A percentile compares a stretch with the other conserved stretches of the same genome.
Conservation (phyloP, 2,113 vertebrate species). For the Cathartes aura region DNA sequence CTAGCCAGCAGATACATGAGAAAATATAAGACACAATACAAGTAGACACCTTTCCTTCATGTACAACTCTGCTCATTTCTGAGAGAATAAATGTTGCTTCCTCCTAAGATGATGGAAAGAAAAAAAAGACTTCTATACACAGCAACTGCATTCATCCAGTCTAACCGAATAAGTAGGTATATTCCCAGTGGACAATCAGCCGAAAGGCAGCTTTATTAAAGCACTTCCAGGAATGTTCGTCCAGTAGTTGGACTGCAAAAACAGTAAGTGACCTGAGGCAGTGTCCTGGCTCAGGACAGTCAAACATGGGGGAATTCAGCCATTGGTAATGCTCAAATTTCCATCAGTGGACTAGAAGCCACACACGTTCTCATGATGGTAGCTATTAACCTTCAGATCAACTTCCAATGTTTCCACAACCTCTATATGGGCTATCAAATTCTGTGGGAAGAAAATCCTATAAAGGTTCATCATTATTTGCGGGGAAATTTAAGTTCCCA, state of each 20-base stretch:
- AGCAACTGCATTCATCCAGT: not conserved
- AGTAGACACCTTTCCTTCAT: not conserved
- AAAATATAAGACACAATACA: not conserved
- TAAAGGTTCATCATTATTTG: not conserved
- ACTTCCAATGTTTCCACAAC: not conserved
- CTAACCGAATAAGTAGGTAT: not conserved
- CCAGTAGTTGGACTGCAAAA: not conserved
- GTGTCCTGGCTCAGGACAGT: not conserved
- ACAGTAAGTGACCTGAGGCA: not conserved
- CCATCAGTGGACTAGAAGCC: not conserved
- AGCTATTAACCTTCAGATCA: not conserved
- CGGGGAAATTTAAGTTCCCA: not conserved
- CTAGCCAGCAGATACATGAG: not conserved
- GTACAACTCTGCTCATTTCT: not conserved
- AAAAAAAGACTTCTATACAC: not conserved
- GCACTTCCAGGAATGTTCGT: not conserved
- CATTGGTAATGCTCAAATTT: not conserved
- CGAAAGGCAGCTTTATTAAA: not conserved
- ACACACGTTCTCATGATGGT: fast-evolving
- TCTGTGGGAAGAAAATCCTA: not conserved
- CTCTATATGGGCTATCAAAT: not conserved
- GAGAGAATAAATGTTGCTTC: not conserved
- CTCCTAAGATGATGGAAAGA: not conserved
- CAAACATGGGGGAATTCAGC: not conserved
- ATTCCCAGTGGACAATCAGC: not conserved